These are phyloP conservation scores for Podarcis lilfordi DNA, from an alignment of 2,797 vertebrate genomes.

Conservation along the genomic window DNA sequence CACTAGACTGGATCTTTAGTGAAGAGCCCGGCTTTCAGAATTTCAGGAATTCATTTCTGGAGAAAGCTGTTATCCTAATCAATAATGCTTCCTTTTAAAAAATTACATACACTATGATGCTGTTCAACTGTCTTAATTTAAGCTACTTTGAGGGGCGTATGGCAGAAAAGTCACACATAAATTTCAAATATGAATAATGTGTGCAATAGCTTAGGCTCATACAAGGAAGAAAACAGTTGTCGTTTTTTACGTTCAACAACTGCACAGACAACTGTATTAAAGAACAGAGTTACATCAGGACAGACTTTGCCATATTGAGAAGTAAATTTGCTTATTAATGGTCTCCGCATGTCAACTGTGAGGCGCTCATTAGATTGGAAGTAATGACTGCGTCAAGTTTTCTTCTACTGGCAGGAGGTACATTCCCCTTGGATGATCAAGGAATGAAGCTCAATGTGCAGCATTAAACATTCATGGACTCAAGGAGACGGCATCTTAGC, in stretches of 20 bases:
- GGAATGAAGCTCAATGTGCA: rapidly evolving
- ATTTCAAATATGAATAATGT: neutral
- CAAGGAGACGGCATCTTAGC: neutral
- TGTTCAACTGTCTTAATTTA: neutral
- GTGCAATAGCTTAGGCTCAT: neutral
- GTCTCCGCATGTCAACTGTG: neutral
- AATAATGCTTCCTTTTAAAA: neutral
- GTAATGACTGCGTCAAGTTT: neutral
- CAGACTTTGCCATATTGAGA: neutral
- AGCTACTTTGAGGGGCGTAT: no score
- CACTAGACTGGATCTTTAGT: no score
- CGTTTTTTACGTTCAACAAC: neutral
- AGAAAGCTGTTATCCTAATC: neutral
- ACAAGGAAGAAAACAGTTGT: neutral
- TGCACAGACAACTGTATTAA: neutral
- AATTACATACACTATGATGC: neutral
- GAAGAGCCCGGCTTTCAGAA: no score
- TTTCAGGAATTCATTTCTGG: neutral
- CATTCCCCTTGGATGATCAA: neutral
- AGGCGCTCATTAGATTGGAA: neutral
- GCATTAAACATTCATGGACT: neutral
- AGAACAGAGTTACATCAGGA: rapidly evolving
- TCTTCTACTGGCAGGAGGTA: neutral
- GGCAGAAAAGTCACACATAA: neutral
- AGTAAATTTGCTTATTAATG: neutral